These are phyloP conservation scores for Drosophila elegans DNA, from an alignment of 1,140 invertebrate species.

Conservation along the genomic window DNA sequence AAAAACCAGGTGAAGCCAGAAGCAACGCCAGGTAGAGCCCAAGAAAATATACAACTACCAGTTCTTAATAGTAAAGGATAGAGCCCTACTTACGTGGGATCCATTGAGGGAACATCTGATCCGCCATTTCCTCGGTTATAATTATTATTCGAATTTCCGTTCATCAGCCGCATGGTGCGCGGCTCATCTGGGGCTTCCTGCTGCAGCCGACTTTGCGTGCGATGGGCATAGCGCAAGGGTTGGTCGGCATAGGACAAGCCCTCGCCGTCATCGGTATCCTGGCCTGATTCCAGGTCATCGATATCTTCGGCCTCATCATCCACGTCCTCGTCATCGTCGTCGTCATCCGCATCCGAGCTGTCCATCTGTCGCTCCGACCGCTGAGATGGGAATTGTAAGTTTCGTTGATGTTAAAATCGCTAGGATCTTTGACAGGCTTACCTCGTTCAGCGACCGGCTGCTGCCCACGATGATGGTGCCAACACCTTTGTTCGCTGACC, in stretches of 20 bases:
- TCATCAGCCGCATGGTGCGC: constrained; percentile 62
- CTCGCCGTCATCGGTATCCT: constrained; percentile 72
- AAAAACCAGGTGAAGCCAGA: too few relatives aligned
- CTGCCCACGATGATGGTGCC: constrained; percentile 81
- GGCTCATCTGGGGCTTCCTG: constrained; percentile 75
- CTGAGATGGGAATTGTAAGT: constrained; percentile 27
- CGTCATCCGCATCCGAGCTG: constrained; percentile 63
- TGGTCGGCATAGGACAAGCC: constrained; percentile 74
- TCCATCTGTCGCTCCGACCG: constrained; percentile 69
- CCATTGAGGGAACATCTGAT: constrained; percentile 58
- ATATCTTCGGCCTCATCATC: constrained; percentile 67
- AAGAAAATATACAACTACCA: too few relatives aligned
- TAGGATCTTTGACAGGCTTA: constrained; percentile 21
- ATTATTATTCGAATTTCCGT: constrained; percentile 56
- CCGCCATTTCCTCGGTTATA: constrained; percentile 44
- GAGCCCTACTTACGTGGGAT: constrained; percentile 71
- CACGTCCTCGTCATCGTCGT: constrained; percentile 66
- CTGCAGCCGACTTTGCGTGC: constrained; percentile 68
- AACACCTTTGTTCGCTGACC: constrained; percentile 48
- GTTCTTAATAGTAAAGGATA: too few relatives aligned
- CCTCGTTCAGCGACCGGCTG: constrained; percentile 69
- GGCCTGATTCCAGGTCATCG: constrained; percentile 69
- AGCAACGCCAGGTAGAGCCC: too few relatives aligned
- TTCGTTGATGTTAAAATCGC: background rate
- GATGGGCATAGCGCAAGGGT: constrained; percentile 68